phyloP scores from a whole-genome alignment of 2,888 invertebrate species.

The Charanyca ferruginea region DNA sequence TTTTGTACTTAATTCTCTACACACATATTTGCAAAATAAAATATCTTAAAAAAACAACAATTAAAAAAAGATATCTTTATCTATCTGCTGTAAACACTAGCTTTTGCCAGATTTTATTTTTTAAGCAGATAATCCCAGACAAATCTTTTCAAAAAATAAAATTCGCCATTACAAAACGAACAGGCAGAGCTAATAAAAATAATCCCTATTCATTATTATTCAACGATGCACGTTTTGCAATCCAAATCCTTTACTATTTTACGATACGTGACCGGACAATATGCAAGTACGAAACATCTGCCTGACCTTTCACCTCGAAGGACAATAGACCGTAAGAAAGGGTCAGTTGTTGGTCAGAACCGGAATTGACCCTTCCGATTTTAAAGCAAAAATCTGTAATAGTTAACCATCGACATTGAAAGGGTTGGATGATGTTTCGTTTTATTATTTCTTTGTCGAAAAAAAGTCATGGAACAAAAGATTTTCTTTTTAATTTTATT shows the following conservation, averaged over 20 bases:
- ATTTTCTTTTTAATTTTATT: no score
- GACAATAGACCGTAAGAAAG: slow-evolving; percentile 79
- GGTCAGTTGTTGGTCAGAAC: slow-evolving; percentile 62
- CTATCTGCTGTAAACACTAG: no score
- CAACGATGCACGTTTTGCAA: slow-evolving; percentile 21
- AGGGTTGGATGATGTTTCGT: background rate
- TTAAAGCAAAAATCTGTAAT: slow-evolving; percentile 22
- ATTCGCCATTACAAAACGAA: background rate
- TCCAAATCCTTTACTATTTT: slow-evolving; percentile 17
- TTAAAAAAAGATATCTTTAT: no score
- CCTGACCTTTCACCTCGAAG: slow-evolving; percentile 75
- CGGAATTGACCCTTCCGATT: slow-evolving; percentile 43
- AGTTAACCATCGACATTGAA: background rate
- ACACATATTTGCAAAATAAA: no score
- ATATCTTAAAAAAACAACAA: no score
- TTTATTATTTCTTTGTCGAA: background rate
- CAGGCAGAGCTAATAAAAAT: background rate
- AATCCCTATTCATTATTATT: background rate
- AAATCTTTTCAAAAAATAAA: background rate
- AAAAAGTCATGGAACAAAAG: no score
- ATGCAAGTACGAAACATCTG: slow-evolving; percentile 77
- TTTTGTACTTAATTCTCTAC: no score
- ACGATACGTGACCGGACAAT: slow-evolving; percentile 48
- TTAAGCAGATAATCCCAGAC: no score
- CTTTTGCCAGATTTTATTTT: no score